Evolutionary conservation across 2,888 invertebrate genomes (phyloP).

Genomic region (Erebia palarica): DNA sequence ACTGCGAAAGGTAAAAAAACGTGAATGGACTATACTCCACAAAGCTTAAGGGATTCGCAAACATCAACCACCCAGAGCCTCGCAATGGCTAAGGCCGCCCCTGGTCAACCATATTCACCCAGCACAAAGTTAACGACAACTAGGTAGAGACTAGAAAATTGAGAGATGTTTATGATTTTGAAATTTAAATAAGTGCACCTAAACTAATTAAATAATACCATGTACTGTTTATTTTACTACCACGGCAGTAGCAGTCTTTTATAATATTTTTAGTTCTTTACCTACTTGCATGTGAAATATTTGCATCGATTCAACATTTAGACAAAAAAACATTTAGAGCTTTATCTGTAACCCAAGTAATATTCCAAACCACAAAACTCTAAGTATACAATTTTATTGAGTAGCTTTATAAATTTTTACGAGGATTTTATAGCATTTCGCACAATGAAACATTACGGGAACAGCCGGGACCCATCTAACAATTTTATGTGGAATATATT

Average conservation of each 20-base stretch:
- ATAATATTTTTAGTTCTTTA: neutral
- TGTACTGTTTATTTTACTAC: neutral
- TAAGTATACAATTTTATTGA: slow-evolving; percentile 71
- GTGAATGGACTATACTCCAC: no score
- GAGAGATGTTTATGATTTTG: neutral
- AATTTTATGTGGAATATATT: slow-evolving; percentile 57
- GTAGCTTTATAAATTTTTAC: slow-evolving; percentile 74
- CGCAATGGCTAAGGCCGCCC: no score
- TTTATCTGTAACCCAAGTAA: slow-evolving; percentile 32
- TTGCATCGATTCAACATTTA: neutral
- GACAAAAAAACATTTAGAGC: neutral
- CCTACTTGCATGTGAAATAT: neutral
- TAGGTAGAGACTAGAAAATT: neutral
- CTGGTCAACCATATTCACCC: no score
- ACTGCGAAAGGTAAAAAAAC: no score
- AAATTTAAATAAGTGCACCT: neutral
- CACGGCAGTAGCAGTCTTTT: neutral
- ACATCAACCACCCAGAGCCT: no score
- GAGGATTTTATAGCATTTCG: slow-evolving; percentile 70
- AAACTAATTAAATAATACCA: neutral
- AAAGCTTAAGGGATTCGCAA: no score
- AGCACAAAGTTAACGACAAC: neutral
- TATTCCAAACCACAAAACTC: slow-evolving; percentile 66
- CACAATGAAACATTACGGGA: slow-evolving; percentile 71
- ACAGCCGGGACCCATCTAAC: slow-evolving; percentile 50